Base-by-base conservation (phyloP, 2,797 vertebrate genomes). In the Arrhamphus sclerolepis region DNA sequence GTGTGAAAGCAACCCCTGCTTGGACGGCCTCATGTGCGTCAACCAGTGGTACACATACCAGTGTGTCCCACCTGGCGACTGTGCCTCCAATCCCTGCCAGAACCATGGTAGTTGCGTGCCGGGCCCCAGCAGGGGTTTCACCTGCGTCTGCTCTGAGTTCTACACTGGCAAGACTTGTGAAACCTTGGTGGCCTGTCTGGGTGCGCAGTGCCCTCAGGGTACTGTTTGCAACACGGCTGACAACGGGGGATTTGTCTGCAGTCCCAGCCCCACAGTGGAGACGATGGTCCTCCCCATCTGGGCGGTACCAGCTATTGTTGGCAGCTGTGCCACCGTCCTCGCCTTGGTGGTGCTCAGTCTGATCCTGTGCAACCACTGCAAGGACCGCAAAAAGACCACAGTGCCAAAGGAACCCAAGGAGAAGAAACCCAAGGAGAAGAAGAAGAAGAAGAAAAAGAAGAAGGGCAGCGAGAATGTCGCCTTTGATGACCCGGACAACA, bases 391-490 rank as follows among this genome's bases (percentile, higher is more conserved):
- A 66, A 96, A 93, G 78, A 83, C 93, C 0, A 95, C 93, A 80
- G 89, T 87, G 56, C 93, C 94, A 2, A 96, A 96, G 51, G 94
- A 90, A 16, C 91, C 87, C 54, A 90, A 94, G 43, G 95, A 97
- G 78, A 98, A 97, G 91, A 96, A 96, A 68, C 92, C 92, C 0
- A 97, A 97, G 86, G 95, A 98, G 80, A 98, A 98, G 84, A 98
- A 96, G 89, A 97, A 96, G 91, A 97, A 96, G 91, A 98, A 98
- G 72, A 93, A 92, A 56, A 98, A 97, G 87, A 98, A 98, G 66
- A 99, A 98, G 78, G 98, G 98, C 0, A 99, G 97, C 0, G 97
- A 98, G 85, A 99, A 99, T 0, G 96, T 98, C 24, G 98, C 97
- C 0, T 99, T 98, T 0, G 97, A 99, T 28, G 97, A 98, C 69